Evolutionary conservation across 2,113 vertebrate genomes (phyloP), one percentile per base, ranked within the genome.

Genomic region (Dermatemys mawii): DNA sequence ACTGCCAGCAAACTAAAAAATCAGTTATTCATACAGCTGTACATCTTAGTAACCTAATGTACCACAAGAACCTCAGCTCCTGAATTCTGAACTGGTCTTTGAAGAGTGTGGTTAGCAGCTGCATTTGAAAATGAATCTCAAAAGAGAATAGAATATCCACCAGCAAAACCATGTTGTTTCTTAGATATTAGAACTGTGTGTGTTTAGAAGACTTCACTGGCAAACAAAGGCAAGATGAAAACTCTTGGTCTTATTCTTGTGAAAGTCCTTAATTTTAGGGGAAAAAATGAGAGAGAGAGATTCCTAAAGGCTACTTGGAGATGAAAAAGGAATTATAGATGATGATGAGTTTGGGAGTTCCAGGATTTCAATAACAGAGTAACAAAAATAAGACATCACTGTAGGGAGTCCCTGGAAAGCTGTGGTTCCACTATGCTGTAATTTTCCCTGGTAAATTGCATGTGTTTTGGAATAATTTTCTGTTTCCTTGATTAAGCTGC

Each of bases 401-500:
- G 87, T 94, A 95, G 94, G 94, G 96, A 96, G 85, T 94, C 90
- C 93, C 84, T 96, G 49, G 88, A 96, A 54, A 97, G 57, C 46
- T 94, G 11, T 78, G 38, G 88, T 49, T 93, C 51, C 32, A 93
- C 90, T 95, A 48, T 63, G 10, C 16, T 75, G 19, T 76, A 75
- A 22, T 11, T 44, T 60, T 94, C 88, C 4, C 13, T 51, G 50
- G 12, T 41, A 90, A 54, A 53, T 86, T 89, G 55, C 44, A 8
- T 3, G 50, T 90, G 19, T 95, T 46, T 49, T 90, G 82, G 81
- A 95, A 70, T 70, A 70, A 70, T 63, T 88, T 78, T 73, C 38
- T 22, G 19, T 73, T 73, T 4, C 38, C 38, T 41, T 73, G 67
- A 41, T 12, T 46, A 46, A 76, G 41, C 41, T 27, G 24, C 12